Base-by-base conservation (phyloP, 2,113 vertebrate genomes). In the Tragelaphus scriptus region DNA sequence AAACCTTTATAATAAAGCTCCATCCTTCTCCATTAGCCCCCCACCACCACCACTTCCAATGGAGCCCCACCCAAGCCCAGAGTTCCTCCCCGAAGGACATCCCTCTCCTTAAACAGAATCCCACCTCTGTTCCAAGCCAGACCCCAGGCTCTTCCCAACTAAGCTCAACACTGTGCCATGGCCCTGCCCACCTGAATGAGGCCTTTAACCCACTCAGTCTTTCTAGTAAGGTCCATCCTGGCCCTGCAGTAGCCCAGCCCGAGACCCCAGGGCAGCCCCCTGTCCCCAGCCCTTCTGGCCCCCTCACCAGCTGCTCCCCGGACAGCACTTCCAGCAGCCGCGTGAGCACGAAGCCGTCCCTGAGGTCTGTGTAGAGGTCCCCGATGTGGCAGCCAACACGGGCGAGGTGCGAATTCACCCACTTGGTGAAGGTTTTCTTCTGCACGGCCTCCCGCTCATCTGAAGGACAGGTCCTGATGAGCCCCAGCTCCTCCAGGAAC, bases 391-490 rank as follows among this genome's bases (percentile, higher is more conserved):
- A 99, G 97, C 99, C 99, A 85, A 99, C 99, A 1, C 99, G 99
- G 16, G 99, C 98, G 28, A 99, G 98, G 98, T 99, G 99, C 3
- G 99, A 99, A 96, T 99, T 99, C 51, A 99, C 99, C 99, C 99
- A 99, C 96, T 99, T 99, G 90, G 99, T 99, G 97, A 99, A 99
- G 21, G 99, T 99, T 95, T 99, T 99, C 99, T 99, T 99, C 99
- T 99, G 99, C 81, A 99, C 99, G 0, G 99, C 99, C 51, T 99
- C 99, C 8, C 99, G 98, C 96, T 99, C 99, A 85, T 99, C 99
- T 99, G 90, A 49, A 68, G 36, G 40, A 61, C 28, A 75, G 55
- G 21, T 10, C 53, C 19, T 19, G 5, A 17, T 85, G 85, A 96
- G 82, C 23, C 21, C 19, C 2, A 36, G 17, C 49, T 13, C 3